Conservation (phyloP, 2,797 vertebrate species). For the Arvicola amphibius region DNA sequence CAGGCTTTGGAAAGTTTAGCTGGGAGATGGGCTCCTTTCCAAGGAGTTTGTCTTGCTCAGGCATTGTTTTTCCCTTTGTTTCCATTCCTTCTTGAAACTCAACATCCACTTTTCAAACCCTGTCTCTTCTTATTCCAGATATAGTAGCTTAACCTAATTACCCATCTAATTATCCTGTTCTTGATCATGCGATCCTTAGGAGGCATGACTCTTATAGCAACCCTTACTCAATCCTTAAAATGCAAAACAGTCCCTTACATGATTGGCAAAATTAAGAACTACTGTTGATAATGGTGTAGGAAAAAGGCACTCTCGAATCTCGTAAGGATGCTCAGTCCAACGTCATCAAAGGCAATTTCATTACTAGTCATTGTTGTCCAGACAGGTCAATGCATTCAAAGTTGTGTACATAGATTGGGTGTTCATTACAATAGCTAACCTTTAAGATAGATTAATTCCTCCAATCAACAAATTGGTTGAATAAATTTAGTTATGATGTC, state of each 20-base stretch:
- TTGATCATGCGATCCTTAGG: neutral
- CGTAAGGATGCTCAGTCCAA: neutral
- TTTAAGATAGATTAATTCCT: neutral
- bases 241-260: neutral
- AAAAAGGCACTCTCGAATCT: neutral
- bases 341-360: neutral
- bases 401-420: neutral
- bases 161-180: neutral
- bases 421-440: neutral
- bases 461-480: neutral
- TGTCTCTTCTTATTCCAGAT: neutral
- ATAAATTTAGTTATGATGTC: neutral
- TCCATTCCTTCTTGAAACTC: neutral
- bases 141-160: neutral
- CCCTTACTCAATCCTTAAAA: neutral
- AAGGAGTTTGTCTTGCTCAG: neutral
- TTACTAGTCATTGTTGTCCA: conserved; percentile 17
- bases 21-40: conserved; percentile 40
- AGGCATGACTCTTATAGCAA: neutral
- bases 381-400: neutral
- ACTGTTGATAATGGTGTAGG: accelerated
- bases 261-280: neutral
- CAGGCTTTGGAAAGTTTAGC: conserved; percentile 31
- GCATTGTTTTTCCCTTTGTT: neutral
- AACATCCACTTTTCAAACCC: neutral